phyloP scores from a whole-genome alignment of 2,113 vertebrate species.

The Ondatra zibethicus region DNA sequence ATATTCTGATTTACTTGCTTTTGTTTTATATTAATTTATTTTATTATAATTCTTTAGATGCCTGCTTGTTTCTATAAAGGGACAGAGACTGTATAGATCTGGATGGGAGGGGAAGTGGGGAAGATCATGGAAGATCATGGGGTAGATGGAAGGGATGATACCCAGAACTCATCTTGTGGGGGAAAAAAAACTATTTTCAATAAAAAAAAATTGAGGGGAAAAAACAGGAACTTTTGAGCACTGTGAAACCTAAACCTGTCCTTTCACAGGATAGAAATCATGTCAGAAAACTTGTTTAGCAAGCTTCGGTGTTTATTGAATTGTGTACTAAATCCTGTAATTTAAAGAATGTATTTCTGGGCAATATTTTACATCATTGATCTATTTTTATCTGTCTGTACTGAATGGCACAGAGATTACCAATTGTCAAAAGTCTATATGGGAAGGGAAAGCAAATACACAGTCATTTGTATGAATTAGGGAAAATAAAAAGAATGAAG shows the following conservation, averaged over 20 bases:
- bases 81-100: neutral
- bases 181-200: neutral
- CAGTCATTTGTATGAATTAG: neutral
- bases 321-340: neutral
- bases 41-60: neutral
- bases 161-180: neutral
- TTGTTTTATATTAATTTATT: neutral
- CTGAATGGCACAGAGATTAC: neutral
- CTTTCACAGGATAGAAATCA: neutral
- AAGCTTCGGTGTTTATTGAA: neutral
- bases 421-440: slow-evolving; percentile 5
- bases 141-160: too few relatives aligned
- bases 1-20: neutral
- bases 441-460: neutral
- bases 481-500: neutral
- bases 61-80: neutral
- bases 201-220: neutral
- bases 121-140: neutral
- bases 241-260: slow-evolving; percentile 37
- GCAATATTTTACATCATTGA: neutral
- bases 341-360: slow-evolving; percentile 9
- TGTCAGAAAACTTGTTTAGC: slow-evolving; percentile 20
- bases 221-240: neutral
- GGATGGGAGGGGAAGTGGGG: neutral
- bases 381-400: slow-evolving; percentile 30